Base-by-base conservation (phyloP, 2,797 vertebrate species). In the Sebastes iracundus region DNA sequence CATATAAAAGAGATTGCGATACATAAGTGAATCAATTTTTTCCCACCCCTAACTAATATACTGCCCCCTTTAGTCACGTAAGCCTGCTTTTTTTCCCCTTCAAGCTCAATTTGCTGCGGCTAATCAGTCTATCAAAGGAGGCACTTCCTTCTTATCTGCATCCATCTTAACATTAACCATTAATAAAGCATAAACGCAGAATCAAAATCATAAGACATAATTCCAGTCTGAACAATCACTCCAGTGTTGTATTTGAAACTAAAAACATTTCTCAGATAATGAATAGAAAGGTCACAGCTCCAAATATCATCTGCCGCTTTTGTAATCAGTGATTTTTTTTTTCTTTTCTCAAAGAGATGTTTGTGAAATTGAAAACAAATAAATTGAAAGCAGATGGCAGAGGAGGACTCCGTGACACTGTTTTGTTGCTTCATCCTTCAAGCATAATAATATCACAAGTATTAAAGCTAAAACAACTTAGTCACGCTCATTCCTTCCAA, bases 351-450 rank as follows among this genome's bases (percentile, higher is more conserved):
- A 2, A 7, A 10, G 6, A 33, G 30, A 46, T 27, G 58, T 65
- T 68, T 69, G 42, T 27, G 60, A 60, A 64, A 77, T 73, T 66
- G 27, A 23, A 65, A 76, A 33, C 28, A 70, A 27, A 77, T 64
- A 67, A 64, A 72, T 59, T 77, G 59, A 30, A 67, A 85, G 20
- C 71, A 53, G 72, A 79, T 65, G 62, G 63, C 32, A 16, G 35
- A 75, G 61, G 20, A 66, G 14, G 60, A 59, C 72, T 35, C n/a
- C 6, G 38, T 38, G 70, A 69, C 20, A 20, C 38, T 7, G 32
- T 68, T 56, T 20, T 55, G 25, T 49, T 77, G 18, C 22, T 38
- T 58, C 55, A n/a, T 49, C n/a, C 58, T 70, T 9, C n/a, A 18
- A 25, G 22, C 9, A 33, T 20, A 38, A 28, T 63, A 6, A 60